A percentile compares a stretch with the other conserved stretches of the same genome.
phyloP scores from a whole-genome alignment of 2,797 vertebrate genomes.

The Phyllotis vaccarum region DNA sequence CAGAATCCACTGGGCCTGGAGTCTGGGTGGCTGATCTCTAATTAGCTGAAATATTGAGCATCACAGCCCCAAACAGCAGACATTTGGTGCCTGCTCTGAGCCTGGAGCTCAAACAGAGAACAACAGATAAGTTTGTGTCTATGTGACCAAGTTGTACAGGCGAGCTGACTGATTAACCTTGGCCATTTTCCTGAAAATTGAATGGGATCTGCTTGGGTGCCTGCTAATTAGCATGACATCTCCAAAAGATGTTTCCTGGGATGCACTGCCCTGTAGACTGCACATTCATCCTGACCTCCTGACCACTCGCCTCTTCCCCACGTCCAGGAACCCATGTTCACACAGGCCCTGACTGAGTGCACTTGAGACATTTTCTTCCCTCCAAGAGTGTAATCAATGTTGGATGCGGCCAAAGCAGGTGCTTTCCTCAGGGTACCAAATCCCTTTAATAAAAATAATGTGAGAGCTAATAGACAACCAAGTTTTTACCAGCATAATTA shows the following conservation, averaged over 20 bases:
- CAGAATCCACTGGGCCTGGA: not conserved
- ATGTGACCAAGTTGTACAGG: not conserved
- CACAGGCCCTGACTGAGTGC: not conserved
- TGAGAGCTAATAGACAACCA: not conserved
- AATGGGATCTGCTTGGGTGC: fast-evolving
- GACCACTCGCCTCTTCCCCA: not conserved
- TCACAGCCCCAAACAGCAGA: not conserved
- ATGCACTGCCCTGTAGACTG: not conserved
- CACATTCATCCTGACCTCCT: fast-evolving
- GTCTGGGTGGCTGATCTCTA: not conserved
- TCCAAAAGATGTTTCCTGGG: not conserved
- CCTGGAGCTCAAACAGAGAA: fast-evolving
- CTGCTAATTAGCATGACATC: not conserved
- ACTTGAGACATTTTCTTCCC: not conserved
- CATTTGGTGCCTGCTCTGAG: not conserved
- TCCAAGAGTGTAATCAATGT: fast-evolving
- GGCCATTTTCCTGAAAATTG: not conserved
- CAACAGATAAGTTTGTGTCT: not conserved
- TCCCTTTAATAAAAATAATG: not conserved
- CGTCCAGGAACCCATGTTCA: not conserved
- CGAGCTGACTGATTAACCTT: not conserved
- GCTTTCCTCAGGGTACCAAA: not conserved
- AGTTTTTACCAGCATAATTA: not conserved
- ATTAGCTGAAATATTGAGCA: not conserved
- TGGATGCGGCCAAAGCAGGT: not conserved